Evolutionary conservation across 2,888 invertebrate species (phyloP).

Genomic region (Leuctra nigra): DNA sequence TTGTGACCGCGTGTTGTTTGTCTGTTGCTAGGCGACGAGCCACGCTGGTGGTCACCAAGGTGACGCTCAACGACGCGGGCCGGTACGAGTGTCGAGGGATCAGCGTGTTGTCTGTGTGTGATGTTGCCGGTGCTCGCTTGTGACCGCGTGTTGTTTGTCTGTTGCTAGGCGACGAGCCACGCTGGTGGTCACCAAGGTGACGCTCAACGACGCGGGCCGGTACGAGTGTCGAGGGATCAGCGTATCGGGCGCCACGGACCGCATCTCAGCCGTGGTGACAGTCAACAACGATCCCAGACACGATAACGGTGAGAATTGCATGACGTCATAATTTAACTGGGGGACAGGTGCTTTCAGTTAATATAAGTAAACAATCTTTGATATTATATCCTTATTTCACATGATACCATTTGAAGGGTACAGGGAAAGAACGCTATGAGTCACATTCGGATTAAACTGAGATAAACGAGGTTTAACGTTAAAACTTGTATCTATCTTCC

Average conservation of each 20-base stretch:
- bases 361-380: too few relatives aligned
- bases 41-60: slow-evolving; percentile 71
- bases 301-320: slow-evolving; percentile 45
- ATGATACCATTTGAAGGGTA: too few relatives aligned
- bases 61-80: slow-evolving; percentile 67
- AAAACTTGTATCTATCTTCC: too few relatives aligned
- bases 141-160: neutral
- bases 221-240: slow-evolving; percentile 79
- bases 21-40: slow-evolving; percentile 65
- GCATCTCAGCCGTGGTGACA: slow-evolving; percentile 47
- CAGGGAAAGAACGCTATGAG: too few relatives aligned
- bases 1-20: too few relatives aligned
- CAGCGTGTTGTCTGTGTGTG: too few relatives aligned
- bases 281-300: slow-evolving; percentile 46
- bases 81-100: slow-evolving; percentile 76
- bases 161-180: slow-evolving; percentile 71
- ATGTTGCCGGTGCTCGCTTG: too few relatives aligned
- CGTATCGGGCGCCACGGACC: slow-evolving; percentile 53
- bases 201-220: slow-evolving; percentile 65
- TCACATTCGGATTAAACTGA: too few relatives aligned
- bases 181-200: slow-evolving; percentile 68
- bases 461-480: too few relatives aligned
- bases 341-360: too few relatives aligned
- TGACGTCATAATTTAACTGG: too few relatives aligned
- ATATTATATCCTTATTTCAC: too few relatives aligned